Evolutionary conservation across 2,888 invertebrate genomes (phyloP).

Genomic region (Salpingus planirostris): DNA sequence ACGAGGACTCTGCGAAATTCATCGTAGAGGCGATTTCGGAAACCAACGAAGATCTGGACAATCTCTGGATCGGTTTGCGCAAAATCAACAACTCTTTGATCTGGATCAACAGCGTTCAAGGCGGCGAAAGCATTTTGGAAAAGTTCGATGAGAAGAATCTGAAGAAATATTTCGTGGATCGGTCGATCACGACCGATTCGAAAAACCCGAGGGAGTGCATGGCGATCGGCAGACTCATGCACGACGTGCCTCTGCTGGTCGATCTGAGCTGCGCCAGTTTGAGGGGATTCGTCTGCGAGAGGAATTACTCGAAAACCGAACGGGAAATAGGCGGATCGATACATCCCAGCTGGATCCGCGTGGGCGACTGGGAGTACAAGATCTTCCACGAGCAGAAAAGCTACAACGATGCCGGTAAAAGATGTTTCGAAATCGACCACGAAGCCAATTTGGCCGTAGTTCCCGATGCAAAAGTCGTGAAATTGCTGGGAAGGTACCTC

Average conservation of each 20-base stretch:
- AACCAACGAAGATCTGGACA: background rate
- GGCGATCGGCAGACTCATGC: background rate
- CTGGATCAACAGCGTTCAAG: too few species aligned
- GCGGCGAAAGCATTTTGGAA: too few species aligned
- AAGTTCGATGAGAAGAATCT: background rate
- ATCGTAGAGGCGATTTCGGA: background rate
- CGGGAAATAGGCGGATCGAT: too few species aligned
- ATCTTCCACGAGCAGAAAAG: background rate
- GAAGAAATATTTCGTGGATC: background rate
- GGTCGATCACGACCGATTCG: background rate
- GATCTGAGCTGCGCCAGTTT: background rate
- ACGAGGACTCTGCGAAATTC: background rate
- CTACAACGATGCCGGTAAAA: background rate
- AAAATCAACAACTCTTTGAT: too few species aligned
- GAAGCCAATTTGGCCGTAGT: background rate
- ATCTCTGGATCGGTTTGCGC: background rate
- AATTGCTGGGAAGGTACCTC: background rate
- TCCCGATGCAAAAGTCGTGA: background rate
- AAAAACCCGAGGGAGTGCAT: background rate
- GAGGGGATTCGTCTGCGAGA: background rate
- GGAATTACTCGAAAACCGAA: too few species aligned
- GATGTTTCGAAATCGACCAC: background rate
- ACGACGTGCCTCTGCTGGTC: background rate
- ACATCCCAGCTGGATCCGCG: background rate
- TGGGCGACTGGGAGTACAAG: background rate